phyloP scores from a whole-genome alignment of 1,140 invertebrate species.

The Drosophila busckii region DNA sequence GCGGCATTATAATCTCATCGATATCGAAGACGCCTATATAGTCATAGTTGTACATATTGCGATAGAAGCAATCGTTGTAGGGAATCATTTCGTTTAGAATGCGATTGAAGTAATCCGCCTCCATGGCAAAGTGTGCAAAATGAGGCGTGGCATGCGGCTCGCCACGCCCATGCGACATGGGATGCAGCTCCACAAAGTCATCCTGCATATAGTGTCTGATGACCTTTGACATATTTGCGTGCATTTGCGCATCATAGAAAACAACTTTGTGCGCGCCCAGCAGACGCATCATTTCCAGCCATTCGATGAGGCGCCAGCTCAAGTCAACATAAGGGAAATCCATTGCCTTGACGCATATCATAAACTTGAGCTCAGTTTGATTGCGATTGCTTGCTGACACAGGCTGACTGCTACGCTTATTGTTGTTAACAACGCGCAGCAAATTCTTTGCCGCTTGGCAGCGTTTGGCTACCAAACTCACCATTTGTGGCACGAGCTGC shows the following conservation, averaged over 20 bases:
- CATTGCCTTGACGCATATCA: slow-evolving; percentile 94
- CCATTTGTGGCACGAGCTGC: slow-evolving; percentile 86
- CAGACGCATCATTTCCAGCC: slow-evolving; percentile 92
- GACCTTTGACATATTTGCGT: slow-evolving; percentile 93
- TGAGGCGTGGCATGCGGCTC: slow-evolving; percentile 83
- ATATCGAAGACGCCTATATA: slow-evolving; percentile 88
- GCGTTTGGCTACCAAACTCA: slow-evolving; percentile 86
- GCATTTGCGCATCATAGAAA: slow-evolving; percentile 92
- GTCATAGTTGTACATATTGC: slow-evolving; percentile 87
- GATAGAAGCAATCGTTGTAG: slow-evolving; percentile 90
- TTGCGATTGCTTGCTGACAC: too few species aligned
- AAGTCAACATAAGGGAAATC: slow-evolving; percentile 94
- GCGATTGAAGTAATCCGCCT: slow-evolving; percentile 34
- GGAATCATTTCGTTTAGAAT: slow-evolving; percentile 88
- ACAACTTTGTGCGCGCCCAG: slow-evolving; percentile 94
- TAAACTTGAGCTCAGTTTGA: too few species aligned
- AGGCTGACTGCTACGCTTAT: too few species aligned
- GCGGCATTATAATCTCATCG: slow-evolving; percentile 88
- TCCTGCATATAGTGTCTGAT: slow-evolving; percentile 77
- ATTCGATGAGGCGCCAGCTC: slow-evolving; percentile 93
- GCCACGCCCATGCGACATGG: slow-evolving; percentile 83
- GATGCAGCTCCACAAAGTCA: slow-evolving; percentile 82
- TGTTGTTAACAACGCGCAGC: slow-evolving; percentile 88
- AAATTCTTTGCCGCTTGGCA: slow-evolving; percentile 91
- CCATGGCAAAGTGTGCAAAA: slow-evolving; percentile 81